Percentiles rank a stretch among this genome's conserved stretches.
Conservation (phyloP, 2,888 invertebrate species). For the Deilephila porcellus region DNA sequence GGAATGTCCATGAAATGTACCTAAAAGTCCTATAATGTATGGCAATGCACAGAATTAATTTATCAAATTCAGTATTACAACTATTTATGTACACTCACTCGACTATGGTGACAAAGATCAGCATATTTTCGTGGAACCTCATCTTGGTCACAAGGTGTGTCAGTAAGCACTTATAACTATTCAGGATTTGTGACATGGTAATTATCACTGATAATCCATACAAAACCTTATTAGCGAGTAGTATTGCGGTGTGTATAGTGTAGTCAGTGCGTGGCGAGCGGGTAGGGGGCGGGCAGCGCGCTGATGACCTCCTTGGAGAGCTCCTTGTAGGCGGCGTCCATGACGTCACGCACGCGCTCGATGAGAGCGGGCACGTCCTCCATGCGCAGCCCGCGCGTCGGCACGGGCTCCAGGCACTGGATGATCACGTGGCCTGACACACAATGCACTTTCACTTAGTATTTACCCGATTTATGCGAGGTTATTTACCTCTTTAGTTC, state of each 20-base stretch:
- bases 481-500: too few species aligned
- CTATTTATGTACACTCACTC: not conserved
- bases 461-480: too few species aligned
- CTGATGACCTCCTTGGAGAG: constrained; percentile 79
- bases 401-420: constrained; percentile 81
- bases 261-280: constrained; percentile 70
- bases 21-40: not conserved
- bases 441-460: too few species aligned
- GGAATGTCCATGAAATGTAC: constrained; percentile 11
- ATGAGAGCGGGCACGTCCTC: constrained; percentile 81
- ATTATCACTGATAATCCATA: not conserved
- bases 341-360: constrained; percentile 72
- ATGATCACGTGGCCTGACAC: constrained; percentile 82
- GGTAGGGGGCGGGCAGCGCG: constrained; percentile 77
- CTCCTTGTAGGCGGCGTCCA: constrained; percentile 80
- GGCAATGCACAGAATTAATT: not conserved
- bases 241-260: constrained; percentile 30
- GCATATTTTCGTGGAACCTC: not conserved
- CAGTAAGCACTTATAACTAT: not conserved
- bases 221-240: constrained; percentile 38
- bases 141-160: not conserved
- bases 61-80: not conserved
- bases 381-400: constrained; percentile 77
- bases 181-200: not conserved
- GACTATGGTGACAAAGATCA: too few species aligned